Evolutionary conservation across 2,888 invertebrate species (phyloP).

Genomic region (Xylota sylvarum): DNA sequence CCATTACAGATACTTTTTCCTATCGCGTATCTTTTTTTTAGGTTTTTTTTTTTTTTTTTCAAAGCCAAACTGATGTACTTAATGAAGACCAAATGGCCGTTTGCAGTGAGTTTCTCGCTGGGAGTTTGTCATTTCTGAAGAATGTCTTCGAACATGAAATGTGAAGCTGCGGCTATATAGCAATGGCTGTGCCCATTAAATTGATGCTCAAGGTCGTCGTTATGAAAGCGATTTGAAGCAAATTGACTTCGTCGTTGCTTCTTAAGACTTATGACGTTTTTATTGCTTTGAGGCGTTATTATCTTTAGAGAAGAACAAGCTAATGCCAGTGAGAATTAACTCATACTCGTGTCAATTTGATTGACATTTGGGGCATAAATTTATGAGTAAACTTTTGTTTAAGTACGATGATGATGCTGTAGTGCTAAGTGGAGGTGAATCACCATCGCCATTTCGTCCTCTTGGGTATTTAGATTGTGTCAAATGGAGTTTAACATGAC

Average conservation of each 20-base stretch:
- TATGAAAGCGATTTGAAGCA: conserved; percentile 25
- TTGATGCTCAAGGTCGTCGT: conserved; percentile 51
- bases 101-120: conserved; percentile 4
- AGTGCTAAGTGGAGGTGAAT: not conserved
- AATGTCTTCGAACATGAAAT: conserved; percentile 21
- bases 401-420: not conserved
- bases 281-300: conserved; percentile 22
- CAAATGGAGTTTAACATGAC: not conserved
- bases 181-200: conserved; percentile 30
- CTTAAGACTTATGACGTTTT: conserved; percentile 8
- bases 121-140: conserved; percentile 21
- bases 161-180: not conserved
- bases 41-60: not conserved
- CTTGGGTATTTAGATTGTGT: not conserved
- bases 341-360: conserved; percentile 39
- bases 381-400: conserved; percentile 9
- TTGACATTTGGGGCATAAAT: conserved; percentile 23
- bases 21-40: not conserved
- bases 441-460: not conserved
- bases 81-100: conserved; percentile 63
- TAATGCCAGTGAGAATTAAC: conserved; percentile 23
- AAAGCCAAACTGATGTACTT: conserved; percentile 6
- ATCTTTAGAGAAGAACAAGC: conserved; percentile 15
- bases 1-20: conserved; percentile 10
- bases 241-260: conserved; percentile 26